Base-by-base conservation (phyloP, 2,888 invertebrate species). In the Lobophora halterata region DNA sequence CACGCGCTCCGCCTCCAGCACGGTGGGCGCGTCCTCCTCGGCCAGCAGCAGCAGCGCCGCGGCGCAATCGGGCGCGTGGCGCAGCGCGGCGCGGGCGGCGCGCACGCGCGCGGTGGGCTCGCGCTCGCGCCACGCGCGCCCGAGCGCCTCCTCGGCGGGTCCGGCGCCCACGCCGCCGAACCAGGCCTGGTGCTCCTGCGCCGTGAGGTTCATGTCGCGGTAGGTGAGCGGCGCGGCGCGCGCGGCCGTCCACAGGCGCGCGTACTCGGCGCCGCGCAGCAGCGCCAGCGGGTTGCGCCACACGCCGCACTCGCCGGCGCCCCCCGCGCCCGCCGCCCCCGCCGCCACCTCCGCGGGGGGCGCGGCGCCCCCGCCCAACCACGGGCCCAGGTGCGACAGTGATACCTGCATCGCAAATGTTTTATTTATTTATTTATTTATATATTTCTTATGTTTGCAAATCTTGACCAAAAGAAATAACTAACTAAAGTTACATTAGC, bases 151-250 rank as follows among this genome's bases (percentile, higher is more conserved):
- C 58, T 94, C 93, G 0, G 97, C 97, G n/a, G 64, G 59, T 49
- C 97, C 56, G 58, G 64, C 62, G 1, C 60, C 63, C 4, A 59
- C 71, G 27, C 61, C 53, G 13, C 69, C 60, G 52, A 80, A 79
- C 76, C 77, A 77, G 8, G 80, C 78, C 77, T 98, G 98, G 80
- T 99, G 99, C 83, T 99, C 99, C 85, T 99, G 98, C 9, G 99
- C 98, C 0, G 98, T 97, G 24, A 99, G 89, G 80, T 99, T 99
- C 98, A 99, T 98, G 71, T 99, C 99, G 78, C 99, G 98, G 81
- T 97, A 99, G 0, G 99, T 99, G 23, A 99, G 89, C 0, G 99
- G 98, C 57, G 99, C 97, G 66, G 97, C 96, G 56, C 94, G 94
- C 1, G 96, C 96, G 0, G 94, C 93, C 91, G 93, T 94, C 75